A percentile compares a stretch with the other conserved stretches of the same genome.
Conservation (phyloP, 2,113 vertebrate genomes). For the Rousettus leschenaultii region DNA sequence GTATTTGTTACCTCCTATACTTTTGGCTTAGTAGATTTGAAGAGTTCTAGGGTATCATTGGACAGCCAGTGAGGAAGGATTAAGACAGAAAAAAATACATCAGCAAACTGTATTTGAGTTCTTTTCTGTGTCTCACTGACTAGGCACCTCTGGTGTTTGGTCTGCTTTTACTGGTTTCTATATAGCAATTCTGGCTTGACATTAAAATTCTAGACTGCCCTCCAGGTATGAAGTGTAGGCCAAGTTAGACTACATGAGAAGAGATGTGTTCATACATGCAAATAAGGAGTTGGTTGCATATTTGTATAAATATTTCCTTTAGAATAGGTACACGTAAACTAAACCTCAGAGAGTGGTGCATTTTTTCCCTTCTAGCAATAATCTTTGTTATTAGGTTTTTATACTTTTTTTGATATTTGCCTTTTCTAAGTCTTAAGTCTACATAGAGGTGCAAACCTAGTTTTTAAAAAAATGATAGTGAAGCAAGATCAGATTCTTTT, state of each 20-base stretch:
- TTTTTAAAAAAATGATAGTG: neutral
- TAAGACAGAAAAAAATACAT: neutral
- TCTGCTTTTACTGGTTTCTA: neutral
- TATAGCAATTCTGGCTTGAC: neutral
- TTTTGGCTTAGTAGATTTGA: neutral
- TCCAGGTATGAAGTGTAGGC: neutral
- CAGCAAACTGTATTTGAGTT: neutral
- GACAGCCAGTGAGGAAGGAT: neutral
- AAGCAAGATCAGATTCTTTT: neutral
- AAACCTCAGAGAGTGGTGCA: neutral
- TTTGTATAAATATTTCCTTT: slow-evolving; percentile 15
- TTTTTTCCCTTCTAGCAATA: neutral
- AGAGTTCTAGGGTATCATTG: neutral
- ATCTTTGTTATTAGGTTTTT: neutral
- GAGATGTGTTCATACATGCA: neutral
- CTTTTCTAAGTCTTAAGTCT: slow-evolving; percentile 12
- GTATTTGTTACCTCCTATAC: neutral
- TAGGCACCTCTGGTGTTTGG: neutral
- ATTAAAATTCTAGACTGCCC: neutral
- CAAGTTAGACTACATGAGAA: neutral
- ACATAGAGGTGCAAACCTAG: neutral
- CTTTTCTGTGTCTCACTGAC: neutral
- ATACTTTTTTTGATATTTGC: neutral
- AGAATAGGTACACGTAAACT: neutral
- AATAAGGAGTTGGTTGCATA: neutral